Evolutionary conservation across 2,888 invertebrate genomes (phyloP), one percentile per base, ranked within the genome.

Genomic region (Brachylomia viminalis): DNA sequence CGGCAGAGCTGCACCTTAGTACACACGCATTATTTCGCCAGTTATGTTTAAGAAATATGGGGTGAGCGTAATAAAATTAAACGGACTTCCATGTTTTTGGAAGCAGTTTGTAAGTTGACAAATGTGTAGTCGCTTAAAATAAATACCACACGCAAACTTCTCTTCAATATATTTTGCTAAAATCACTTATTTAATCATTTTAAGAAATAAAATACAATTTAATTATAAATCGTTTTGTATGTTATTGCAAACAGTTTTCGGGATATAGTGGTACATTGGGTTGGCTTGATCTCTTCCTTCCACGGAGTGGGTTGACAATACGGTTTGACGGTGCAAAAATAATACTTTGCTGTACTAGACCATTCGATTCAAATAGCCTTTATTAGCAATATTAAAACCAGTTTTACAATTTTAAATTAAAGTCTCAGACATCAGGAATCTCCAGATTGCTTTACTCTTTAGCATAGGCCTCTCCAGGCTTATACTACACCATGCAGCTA

Each of bases 161-260:
- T 27, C 2, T 20, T 56, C 30, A 33, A 64, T 2, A 17, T 61
- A 61, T n/a, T 49, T 27, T 27, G 0, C 27, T 15, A 13, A 59
- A 68, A 15, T 33, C 58, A 59, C 17, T 17, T 58, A 27, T 81
- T 45, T 1, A 67, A 17, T 33, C 2, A 30, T 10, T n/a, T n/a
- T 8, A 20, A 17, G 17, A 33, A 47, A 27, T 27, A 30, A 47
- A 30, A 62, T 33, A 23, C 10, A 20, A 23, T 54, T 33, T 1
- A 49, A 42, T 83, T 77, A n/a, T 56, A 70, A 79, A 73, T 59
- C 42, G 62, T 83, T 73, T 86, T 86, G 76, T 82, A 84, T 87
- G 82, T 85, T 82, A 82, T 84, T 88, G 85, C 89, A 87, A 87
- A 72, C 84, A 84, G 81, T 79, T 78, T 11, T 79, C 74, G 70